A percentile compares a stretch with the other conserved stretches of the same genome.
phyloP scores from a whole-genome alignment of 1,140 invertebrate species.

The Heliothis subflexa region DNA sequence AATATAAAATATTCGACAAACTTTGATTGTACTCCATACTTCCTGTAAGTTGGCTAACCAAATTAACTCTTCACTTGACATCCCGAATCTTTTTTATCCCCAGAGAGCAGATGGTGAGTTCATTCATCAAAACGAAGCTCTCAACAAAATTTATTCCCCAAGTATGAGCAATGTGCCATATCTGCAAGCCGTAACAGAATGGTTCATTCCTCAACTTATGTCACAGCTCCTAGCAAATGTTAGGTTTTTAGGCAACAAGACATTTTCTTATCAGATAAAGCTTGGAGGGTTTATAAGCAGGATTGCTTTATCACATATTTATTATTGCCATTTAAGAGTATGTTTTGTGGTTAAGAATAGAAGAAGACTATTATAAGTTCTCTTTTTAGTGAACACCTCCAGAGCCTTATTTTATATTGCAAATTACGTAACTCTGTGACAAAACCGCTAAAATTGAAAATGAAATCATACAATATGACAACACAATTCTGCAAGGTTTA shows the following conservation, averaged over 20 bases:
- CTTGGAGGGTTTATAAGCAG: neutral
- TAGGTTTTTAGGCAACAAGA: slow-evolving; percentile 21
- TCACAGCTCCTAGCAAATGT: slow-evolving; percentile 64
- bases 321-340: slow-evolving; percentile 4
- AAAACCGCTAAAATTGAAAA: slow-evolving; percentile 54
- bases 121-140: slow-evolving; percentile 69
- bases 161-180: slow-evolving; percentile 72
- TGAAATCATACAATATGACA: slow-evolving; percentile 42
- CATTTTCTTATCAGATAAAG: slow-evolving; percentile 36
- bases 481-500: slow-evolving; percentile 44
- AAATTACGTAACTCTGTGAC: slow-evolving; percentile 55
- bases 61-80: slow-evolving; percentile 83
- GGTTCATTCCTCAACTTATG: slow-evolving; percentile 70
- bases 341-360: slow-evolving; percentile 17
- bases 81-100: slow-evolving; percentile 71
- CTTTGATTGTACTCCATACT: slow-evolving; percentile 48
- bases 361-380: slow-evolving; percentile 3
- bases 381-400: slow-evolving; percentile 6
- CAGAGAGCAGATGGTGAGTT: slow-evolving; percentile 69
- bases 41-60: slow-evolving; percentile 54
- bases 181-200: slow-evolving; percentile 76
- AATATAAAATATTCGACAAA: slow-evolving; percentile 32
- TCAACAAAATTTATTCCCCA: slow-evolving; percentile 63
- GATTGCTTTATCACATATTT: slow-evolving; percentile 1
- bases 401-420: slow-evolving; percentile 30